Evolutionary conservation across 92 coral and sea anemone genomes (phyloP).

Genomic region (Epizoanthus ramosus): DNA sequence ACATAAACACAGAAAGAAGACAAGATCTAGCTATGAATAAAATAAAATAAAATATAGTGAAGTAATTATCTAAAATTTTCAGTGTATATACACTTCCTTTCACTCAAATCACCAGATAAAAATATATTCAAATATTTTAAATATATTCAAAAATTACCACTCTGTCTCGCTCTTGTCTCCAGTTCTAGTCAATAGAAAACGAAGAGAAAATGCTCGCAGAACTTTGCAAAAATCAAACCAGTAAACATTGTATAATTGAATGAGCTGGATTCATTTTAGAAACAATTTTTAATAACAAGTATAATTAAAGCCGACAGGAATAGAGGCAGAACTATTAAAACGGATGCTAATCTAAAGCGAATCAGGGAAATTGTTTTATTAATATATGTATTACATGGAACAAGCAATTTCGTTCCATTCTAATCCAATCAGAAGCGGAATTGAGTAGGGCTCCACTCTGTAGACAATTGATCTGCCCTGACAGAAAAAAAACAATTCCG

Average conservation of each 20-base stretch:
- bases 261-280: slow-evolving; percentile 8
- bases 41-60: not conserved
- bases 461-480: not conserved
- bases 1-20: not conserved
- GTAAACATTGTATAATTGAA: slow-evolving; percentile 2
- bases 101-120: not conserved
- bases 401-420: not conserved
- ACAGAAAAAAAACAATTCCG: not conserved
- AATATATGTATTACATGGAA: not conserved
- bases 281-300: not conserved
- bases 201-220: not conserved
- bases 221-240: not conserved
- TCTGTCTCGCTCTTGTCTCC: not conserved
- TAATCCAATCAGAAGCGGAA: not conserved
- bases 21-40: not conserved
- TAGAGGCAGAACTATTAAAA: not conserved
- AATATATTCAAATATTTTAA: too few species aligned
- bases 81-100: not conserved
- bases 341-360: slow-evolving; percentile 4
- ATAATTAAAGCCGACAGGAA: slow-evolving; percentile 5
- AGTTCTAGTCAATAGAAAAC: too few species aligned
- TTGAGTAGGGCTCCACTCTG: not conserved
- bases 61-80: not conserved
- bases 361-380: not conserved
- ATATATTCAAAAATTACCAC: too few species aligned